Conservation (phyloP, 2,888 invertebrate genomes). For the Acleris literana region DNA sequence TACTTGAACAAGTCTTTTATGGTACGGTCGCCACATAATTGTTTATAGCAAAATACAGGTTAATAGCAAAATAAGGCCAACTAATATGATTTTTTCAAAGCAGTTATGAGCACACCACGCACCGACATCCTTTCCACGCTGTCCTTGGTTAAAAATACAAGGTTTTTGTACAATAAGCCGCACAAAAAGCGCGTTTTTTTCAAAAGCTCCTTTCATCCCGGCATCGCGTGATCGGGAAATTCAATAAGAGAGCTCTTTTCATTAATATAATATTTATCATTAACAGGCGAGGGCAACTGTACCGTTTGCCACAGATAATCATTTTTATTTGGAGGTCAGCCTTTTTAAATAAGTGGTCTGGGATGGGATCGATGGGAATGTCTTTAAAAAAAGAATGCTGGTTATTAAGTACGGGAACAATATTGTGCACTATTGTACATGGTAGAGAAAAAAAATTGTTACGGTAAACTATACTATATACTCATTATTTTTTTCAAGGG, state of each 20-base stretch:
- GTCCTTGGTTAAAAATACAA: constrained; percentile 35
- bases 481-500: too few species aligned
- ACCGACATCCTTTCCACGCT: constrained; percentile 7
- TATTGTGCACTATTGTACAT: not conserved
- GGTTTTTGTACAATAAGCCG: constrained; percentile 29
- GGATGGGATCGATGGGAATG: constrained; percentile 17
- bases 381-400: constrained; percentile 2
- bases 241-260: constrained; percentile 53
- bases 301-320: constrained; percentile 42
- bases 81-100: not conserved
- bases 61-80: too few species aligned
- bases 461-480: too few species aligned
- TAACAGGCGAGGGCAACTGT: constrained; percentile 57
- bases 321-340: constrained; percentile 49
- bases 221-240: constrained; percentile 57
- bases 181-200: constrained; percentile 47
- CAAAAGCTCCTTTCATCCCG: constrained; percentile 48
- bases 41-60: too few species aligned
- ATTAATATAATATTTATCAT: constrained; percentile 51
- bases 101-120: not conserved
- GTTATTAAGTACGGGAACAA: not conserved
- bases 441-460: too few species aligned
- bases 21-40: too few species aligned
- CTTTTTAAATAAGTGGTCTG: constrained; percentile 27
- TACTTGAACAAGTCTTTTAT: too few species aligned